Evolutionary conservation across 2,797 vertebrate genomes (phyloP).

Genomic region (Anguilla obscura): DNA sequence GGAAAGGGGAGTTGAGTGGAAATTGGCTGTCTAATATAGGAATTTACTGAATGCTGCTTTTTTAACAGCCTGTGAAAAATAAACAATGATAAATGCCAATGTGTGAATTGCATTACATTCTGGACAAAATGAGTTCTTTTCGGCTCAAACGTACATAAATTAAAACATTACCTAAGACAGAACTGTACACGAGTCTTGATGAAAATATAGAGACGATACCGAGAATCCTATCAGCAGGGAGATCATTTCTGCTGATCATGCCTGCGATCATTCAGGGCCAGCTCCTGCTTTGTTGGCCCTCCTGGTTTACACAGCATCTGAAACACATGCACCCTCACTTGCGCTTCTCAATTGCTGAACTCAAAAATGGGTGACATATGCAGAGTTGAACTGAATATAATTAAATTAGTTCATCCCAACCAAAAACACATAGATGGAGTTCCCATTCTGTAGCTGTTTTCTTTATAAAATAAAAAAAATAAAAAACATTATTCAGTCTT

Average conservation of each 20-base stretch:
- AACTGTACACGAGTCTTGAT: not conserved
- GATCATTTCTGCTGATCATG: not conserved
- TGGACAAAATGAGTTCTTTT: not conserved
- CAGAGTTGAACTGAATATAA: no score
- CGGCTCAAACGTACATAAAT: not conserved
- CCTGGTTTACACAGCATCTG: no score
- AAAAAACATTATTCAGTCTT: no score
- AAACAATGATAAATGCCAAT: not conserved
- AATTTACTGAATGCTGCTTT: not conserved
- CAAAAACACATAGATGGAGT: no score
- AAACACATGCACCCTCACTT: no score
- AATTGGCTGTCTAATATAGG: not conserved
- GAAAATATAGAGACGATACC: not conserved
- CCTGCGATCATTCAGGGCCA: no score
- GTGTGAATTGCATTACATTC: not conserved
- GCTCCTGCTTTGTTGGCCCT: no score
- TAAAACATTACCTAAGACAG: not conserved
- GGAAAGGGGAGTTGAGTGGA: not conserved
- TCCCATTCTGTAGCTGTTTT: no score
- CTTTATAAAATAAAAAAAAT: no score
- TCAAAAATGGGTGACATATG: no score
- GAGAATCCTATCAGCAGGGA: not conserved
- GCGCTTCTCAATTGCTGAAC: no score
- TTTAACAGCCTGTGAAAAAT: not conserved
- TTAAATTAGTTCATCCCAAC: no score